Conservation (phyloP, 1,140 invertebrate species). For the Tetragnatha versicolor region DNA sequence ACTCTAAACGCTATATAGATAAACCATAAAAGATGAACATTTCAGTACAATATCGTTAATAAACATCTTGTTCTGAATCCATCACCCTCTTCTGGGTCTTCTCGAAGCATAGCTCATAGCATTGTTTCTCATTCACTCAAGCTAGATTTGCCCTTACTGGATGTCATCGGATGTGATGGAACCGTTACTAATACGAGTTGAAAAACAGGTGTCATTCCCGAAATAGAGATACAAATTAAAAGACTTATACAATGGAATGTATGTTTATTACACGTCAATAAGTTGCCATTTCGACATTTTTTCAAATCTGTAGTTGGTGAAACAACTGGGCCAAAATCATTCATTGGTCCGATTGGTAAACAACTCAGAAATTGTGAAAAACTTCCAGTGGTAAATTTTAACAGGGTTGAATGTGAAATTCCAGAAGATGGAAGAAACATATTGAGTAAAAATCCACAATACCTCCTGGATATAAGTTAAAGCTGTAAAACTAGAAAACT, state of each 20-base stretch:
- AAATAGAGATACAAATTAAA: background rate
- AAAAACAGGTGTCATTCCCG: background rate
- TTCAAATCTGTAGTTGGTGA: constrained; percentile 1
- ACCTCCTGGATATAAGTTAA: background rate
- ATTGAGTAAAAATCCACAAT: constrained; percentile 9
- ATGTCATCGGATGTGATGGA: background rate
- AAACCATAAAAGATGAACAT: background rate
- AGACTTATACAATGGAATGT: constrained; percentile 4
- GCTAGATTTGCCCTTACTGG: background rate
- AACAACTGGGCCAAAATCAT: background rate
- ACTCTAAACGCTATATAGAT: background rate
- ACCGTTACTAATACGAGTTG: background rate
- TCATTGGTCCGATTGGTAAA: background rate
- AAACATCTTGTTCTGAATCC: background rate
- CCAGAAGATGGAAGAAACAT: background rate
- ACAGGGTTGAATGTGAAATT: background rate
- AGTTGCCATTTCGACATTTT: background rate
- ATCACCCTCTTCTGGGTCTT: background rate
- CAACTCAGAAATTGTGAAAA: background rate
- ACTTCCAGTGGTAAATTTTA: background rate
- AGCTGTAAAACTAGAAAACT: background rate
- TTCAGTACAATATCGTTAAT: background rate
- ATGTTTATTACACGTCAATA: background rate
- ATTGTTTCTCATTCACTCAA: background rate
- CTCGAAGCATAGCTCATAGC: background rate